Base-by-base conservation (phyloP, 2,888 invertebrate genomes). In the Drosophila parthenogenetica region DNA sequence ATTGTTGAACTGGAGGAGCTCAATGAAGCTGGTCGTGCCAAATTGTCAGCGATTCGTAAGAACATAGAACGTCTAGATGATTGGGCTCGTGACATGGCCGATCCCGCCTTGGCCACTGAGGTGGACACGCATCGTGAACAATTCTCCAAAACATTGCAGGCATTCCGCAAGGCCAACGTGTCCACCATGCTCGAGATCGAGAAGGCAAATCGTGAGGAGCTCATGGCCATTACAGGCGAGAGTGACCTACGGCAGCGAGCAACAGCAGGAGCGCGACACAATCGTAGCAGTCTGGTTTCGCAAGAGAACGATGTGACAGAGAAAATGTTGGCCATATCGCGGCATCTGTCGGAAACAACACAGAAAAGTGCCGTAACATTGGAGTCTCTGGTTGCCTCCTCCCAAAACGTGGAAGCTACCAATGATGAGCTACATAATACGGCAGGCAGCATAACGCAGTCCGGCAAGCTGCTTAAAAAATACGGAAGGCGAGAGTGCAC, bases 401-500 rank as follows among this genome's bases (percentile, higher is more conserved):
- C 95, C 68, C 94, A 95, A 71, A 94, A 94, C 69, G 95, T 95
- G n/a, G 92, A 94, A 92, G 95, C 95, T 2, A 97, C 97, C 3
- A 94, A 95, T 84, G 95, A 95, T 73, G 98, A 98, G 91, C 93
- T 98, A 39, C 95, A 96, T 82, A 95, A 95, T 77, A 98, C 98
- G 72, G 96, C 97, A 2, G 96, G 97, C 71, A 95, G 96, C 22
- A 98, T 98, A 80, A 94, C 95, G 25, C 98, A 97, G 90, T 98
- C 98, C 0, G 96, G 97, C 76, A 98, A 98, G 91, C 93, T 99
- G 8, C 93, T 99, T 46, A 97, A 97, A 61, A 99, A 99, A 93
- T 99, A 98, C 90, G 97, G 97, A 3, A 93, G 98, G 58, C 94
- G 99, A 39, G 99, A 99, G 93, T 96, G 98, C 75, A 99, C 99